phyloP scores from a whole-genome alignment of 1,140 invertebrate species.

The Heliconius eleuchia region DNA sequence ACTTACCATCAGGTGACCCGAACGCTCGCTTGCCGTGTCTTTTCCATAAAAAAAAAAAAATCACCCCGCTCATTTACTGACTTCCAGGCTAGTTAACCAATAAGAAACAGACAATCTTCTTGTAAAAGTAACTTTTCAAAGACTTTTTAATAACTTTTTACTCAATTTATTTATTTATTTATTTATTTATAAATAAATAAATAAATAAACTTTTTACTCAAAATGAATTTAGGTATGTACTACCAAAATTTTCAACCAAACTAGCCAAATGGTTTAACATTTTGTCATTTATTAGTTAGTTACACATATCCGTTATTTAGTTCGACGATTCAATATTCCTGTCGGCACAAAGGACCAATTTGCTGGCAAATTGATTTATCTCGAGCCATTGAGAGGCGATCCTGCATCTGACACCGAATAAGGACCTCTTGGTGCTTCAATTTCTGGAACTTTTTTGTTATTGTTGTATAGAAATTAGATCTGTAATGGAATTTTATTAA shows the following conservation, averaged over 20 bases:
- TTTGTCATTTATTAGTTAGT: background rate
- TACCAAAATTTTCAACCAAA: background rate
- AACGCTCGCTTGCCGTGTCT: no score
- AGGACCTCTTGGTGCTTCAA: background rate
- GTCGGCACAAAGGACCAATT: constrained; percentile 38
- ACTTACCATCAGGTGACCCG: no score
- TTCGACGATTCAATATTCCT: constrained; percentile 23
- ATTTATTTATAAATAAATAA: no score
- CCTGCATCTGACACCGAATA: background rate
- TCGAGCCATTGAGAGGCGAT: constrained; percentile 34
- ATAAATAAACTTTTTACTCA: no score
- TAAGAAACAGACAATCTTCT: no score
- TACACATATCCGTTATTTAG: constrained; percentile 14
- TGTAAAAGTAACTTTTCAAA: no score
- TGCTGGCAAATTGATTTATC: constrained; percentile 40
- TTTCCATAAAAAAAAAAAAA: no score
- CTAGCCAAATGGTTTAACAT: background rate
- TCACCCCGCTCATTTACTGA: no score
- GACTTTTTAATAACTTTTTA: no score
- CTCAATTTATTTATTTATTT: no score
- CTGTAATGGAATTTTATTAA: background rate
- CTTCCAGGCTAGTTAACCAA: no score
- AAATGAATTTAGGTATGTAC: no score
- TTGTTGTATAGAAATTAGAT: background rate
- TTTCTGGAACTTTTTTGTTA: background rate